These are phyloP conservation scores for Antennarius striatus DNA, from an alignment of 2,113 vertebrate species.

Conservation along the genomic window DNA sequence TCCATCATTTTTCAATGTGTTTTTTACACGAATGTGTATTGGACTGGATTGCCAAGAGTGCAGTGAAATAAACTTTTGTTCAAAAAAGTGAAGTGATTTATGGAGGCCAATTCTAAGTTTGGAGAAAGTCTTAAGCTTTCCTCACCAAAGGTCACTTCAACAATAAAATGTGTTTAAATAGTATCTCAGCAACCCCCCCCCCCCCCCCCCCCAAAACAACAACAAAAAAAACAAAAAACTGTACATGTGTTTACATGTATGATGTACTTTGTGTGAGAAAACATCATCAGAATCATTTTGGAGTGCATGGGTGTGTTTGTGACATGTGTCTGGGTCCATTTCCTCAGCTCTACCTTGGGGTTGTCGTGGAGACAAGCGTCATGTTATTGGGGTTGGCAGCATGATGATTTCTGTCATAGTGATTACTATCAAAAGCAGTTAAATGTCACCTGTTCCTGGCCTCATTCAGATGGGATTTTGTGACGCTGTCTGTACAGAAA, in stretches of 20 bases:
- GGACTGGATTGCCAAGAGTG: neutral
- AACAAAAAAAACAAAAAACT: neutral
- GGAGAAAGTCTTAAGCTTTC: neutral
- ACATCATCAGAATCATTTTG: neutral
- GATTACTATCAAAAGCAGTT: constrained; percentile 28
- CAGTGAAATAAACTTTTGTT: neutral
- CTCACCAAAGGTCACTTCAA: neutral
- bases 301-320: neutral
- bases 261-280: neutral
- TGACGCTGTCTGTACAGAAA: constrained; percentile 3
- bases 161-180: neutral
- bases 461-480: constrained; percentile 4
- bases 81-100: neutral
- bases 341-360: neutral
- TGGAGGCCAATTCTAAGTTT: neutral
- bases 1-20: neutral
- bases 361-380: neutral
- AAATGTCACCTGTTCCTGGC: constrained; percentile 17
- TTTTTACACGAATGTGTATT: too few relatives aligned
- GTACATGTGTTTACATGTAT: neutral
- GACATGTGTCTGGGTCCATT: neutral
- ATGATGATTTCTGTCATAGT: constrained; percentile 40
- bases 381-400: constrained; percentile 49
- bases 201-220: neutral
- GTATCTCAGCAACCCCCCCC: neutral